phyloP scores from a whole-genome alignment of 2,888 invertebrate genomes.

The Melangyna quadrimaculata region DNA sequence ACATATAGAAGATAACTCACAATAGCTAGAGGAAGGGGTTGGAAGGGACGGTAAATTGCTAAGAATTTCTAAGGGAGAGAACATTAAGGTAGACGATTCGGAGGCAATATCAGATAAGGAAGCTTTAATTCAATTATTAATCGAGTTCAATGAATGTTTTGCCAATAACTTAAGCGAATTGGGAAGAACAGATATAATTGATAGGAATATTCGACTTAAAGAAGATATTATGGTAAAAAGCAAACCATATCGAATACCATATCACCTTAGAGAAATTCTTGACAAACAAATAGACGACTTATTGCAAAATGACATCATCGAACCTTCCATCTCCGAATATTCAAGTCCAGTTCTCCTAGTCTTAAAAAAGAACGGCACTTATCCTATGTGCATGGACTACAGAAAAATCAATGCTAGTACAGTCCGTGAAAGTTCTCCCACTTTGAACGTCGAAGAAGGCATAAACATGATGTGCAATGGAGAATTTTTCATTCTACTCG shows the following conservation, averaged over 20 bases:
- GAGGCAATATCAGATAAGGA: neutral
- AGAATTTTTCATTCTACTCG: neutral
- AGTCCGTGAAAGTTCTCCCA: neutral
- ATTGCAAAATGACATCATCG: conserved; percentile 8
- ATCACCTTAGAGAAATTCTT: neutral
- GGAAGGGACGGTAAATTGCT: too few species aligned
- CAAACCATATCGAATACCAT: neutral
- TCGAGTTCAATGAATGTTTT: neutral
- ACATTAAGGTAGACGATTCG: neutral
- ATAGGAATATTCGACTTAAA: too few species aligned
- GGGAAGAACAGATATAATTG: neutral
- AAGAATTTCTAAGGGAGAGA: too few species aligned
- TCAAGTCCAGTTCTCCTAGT: conserved; percentile 1
- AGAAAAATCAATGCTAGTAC: neutral
- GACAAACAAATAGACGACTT: neutral
- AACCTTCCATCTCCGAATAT: conserved; percentile 5
- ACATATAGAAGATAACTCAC: too few species aligned
- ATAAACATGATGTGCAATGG: neutral
- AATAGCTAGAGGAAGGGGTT: too few species aligned
- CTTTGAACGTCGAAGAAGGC: neutral
- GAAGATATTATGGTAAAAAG: neutral
- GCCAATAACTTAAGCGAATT: neutral
- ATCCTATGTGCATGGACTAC: neutral
- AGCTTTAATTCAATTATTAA: neutral
- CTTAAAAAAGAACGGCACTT: neutral